phyloP scores from a whole-genome alignment of 1,140 invertebrate species.

The Diuraphis noxia region DNA sequence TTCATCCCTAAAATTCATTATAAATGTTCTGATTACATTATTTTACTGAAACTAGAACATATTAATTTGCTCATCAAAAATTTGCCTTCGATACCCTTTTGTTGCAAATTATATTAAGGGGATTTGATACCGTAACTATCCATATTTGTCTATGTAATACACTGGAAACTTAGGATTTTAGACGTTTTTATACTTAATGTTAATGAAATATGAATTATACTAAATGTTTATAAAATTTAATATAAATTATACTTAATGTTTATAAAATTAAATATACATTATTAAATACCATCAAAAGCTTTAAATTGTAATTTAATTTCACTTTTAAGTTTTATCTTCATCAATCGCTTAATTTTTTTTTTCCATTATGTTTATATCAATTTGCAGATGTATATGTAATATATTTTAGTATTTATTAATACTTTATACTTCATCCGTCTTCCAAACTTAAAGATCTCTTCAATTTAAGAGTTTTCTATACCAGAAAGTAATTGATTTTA shows the following conservation, averaged over 20 bases:
- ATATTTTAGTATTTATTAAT: neutral
- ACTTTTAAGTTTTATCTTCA: neutral
- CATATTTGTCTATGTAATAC: too few relatives aligned
- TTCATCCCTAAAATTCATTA: too few relatives aligned
- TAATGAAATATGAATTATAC: too few relatives aligned
- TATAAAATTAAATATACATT: neutral
- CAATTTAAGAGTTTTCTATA: neutral
- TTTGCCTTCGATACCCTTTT: neutral
- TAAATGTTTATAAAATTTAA: too few relatives aligned
- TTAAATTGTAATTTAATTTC: neutral
- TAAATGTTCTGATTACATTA: too few relatives aligned
- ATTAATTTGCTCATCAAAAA: neutral
- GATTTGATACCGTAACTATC: too few relatives aligned
- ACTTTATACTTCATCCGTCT: neutral
- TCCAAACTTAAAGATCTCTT: neutral
- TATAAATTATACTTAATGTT: neutral
- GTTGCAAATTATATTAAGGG: neutral
- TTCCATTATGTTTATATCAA: neutral
- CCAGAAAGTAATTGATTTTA: neutral
- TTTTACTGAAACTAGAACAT: neutral
- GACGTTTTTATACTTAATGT: too few relatives aligned
- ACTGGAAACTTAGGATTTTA: too few relatives aligned
- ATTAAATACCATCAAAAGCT: neutral
- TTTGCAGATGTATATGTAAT: neutral
- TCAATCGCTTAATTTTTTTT: neutral